Evolutionary conservation across 2,797 vertebrate species (phyloP).

Genomic region (Chanos chanos): DNA sequence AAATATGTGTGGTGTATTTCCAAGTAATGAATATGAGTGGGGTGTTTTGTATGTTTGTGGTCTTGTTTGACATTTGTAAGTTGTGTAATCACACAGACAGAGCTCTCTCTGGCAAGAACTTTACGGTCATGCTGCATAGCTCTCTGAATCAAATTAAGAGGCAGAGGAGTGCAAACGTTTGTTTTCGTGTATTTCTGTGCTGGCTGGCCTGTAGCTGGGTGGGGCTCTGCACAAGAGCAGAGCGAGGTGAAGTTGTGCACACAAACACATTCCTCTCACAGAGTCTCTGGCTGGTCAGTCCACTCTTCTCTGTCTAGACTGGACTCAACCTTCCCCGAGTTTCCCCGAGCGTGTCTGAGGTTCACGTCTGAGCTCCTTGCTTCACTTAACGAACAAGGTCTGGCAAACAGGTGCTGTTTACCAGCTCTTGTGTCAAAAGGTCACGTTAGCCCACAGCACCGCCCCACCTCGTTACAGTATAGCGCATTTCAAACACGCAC

Average conservation of each 20-base stretch:
- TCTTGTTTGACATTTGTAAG: conserved; percentile 64
- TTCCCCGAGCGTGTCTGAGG: too few relatives aligned
- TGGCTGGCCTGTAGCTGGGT: conserved; percentile 62
- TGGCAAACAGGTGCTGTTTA: conserved; percentile 55
- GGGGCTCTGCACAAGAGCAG: conserved; percentile 55
- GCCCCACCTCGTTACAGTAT: conserved; percentile 46
- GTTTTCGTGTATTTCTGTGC: conserved; percentile 61
- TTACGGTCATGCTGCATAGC: conserved; percentile 66
- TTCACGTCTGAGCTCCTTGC: conserved; percentile 3
- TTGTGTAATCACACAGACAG: conserved; percentile 61
- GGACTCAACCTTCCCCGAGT: not conserved
- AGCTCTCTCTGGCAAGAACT: conserved; percentile 57
- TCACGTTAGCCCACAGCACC: conserved; percentile 30
- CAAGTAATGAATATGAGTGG: conserved; percentile 51
- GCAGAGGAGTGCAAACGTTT: conserved; percentile 61
- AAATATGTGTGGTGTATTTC: conserved; percentile 38
- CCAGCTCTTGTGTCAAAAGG: conserved; percentile 51
- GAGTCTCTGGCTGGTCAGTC: not conserved
- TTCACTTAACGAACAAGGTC: conserved; percentile 46
- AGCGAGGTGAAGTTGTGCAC: conserved; percentile 62
- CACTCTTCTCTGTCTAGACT: not conserved
- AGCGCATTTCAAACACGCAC: conserved; percentile 38
- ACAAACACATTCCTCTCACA: conserved; percentile 64
- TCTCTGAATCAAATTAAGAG: conserved; percentile 73
- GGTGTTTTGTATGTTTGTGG: conserved; percentile 49